Percentiles rank a stretch among this genome's conserved stretches.
These are phyloP conservation scores for Popillia japonica DNA, from an alignment of 1,140 invertebrate species.

Conservation along the genomic window DNA sequence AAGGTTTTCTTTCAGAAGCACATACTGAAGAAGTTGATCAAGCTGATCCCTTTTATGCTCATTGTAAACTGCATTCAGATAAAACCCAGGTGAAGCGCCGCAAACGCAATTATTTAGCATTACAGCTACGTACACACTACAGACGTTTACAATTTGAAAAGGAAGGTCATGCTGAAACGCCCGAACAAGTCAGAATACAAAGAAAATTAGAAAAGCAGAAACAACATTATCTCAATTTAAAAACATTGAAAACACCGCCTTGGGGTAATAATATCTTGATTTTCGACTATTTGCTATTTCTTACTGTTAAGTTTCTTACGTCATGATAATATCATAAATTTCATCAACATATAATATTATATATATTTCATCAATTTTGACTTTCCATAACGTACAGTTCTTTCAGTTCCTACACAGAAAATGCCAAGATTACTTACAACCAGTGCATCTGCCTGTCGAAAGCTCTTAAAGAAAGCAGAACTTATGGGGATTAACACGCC, in stretches of 20 bases:
- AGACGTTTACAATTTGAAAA: conserved; percentile 67
- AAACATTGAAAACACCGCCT: conserved; percentile 77
- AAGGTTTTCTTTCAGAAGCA: conserved; percentile 91
- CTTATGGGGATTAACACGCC: conserved; percentile 87
- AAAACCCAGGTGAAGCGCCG: conserved; percentile 80
- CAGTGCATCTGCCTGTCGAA: conserved; percentile 86
- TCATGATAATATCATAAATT: not conserved
- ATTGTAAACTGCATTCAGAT: conserved; percentile 92
- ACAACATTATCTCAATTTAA: conserved; percentile 77
- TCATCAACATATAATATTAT: not conserved
- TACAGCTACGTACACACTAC: conserved; percentile 83
- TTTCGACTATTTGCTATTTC: not conserved
- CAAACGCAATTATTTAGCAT: conserved; percentile 87
- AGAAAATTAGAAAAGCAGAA: conserved; percentile 80
- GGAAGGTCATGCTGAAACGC: conserved; percentile 65
- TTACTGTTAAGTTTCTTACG: not conserved
- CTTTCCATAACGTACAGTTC: conserved; percentile 31
- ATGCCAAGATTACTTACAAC: conserved; percentile 90
- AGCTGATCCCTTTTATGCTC: conserved; percentile 96
- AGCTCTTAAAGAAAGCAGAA: conserved; percentile 85
- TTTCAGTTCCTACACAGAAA: conserved; percentile 88
- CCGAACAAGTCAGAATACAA: conserved; percentile 78
- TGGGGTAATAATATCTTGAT: conserved; percentile 73
- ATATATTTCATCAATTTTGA: conserved; percentile 14
- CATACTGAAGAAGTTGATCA: conserved; percentile 93